Percentiles rank a stretch among this genome's conserved stretches.
phyloP scores from a whole-genome alignment of 2,888 invertebrate species.

The Amphimallon solstitiale region DNA sequence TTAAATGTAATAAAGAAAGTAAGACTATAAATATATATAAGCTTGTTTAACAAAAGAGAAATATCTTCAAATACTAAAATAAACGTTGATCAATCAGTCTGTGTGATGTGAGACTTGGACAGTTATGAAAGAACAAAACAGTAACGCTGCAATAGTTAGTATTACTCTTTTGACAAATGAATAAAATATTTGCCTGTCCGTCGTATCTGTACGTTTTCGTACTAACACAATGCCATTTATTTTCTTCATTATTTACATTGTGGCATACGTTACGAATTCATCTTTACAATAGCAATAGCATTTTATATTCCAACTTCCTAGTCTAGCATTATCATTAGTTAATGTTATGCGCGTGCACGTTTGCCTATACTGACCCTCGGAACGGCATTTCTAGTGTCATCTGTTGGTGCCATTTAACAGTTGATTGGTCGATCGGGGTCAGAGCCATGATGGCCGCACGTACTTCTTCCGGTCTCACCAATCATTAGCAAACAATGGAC shows the following conservation, averaged over 20 bases:
- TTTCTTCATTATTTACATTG: neutral
- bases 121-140: too few relatives aligned
- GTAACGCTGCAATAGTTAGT: too few relatives aligned
- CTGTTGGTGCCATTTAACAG: constrained; percentile 40
- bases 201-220: too few relatives aligned
- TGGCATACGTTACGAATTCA: constrained; percentile 1
- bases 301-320: neutral
- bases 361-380: constrained; percentile 29
- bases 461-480: constrained; percentile 44
- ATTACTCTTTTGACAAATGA: too few relatives aligned
- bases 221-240: too few relatives aligned
- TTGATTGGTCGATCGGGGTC: constrained; percentile 38
- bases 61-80: too few relatives aligned
- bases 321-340: constrained; percentile 19
- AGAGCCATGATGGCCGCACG: constrained; percentile 38
- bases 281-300: neutral
- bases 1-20: too few relatives aligned
- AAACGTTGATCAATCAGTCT: too few relatives aligned
- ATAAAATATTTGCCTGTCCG: too few relatives aligned
- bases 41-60: too few relatives aligned
- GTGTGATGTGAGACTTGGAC: too few relatives aligned
- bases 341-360: constrained; percentile 24
- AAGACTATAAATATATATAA: too few relatives aligned
- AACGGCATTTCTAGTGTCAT: constrained; percentile 33
- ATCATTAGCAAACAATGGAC: constrained; percentile 46